These are phyloP conservation scores for Hetaerina titia DNA, from an alignment of 2,888 invertebrate species.

Conservation along the genomic window DNA sequence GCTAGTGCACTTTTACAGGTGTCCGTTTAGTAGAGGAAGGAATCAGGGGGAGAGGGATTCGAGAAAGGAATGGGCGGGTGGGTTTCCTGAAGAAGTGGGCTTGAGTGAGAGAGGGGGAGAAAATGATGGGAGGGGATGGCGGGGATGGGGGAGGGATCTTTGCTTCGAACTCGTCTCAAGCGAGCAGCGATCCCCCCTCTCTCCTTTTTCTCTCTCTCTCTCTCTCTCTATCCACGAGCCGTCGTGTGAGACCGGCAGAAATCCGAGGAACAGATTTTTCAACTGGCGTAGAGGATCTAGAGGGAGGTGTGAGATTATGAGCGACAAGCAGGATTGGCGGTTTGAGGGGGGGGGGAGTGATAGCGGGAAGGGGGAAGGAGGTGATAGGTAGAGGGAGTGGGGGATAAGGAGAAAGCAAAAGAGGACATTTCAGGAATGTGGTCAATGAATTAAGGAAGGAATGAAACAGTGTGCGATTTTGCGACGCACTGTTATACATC, in stretches of 20 bases:
- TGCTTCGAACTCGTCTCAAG: not conserved
- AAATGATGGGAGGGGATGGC: not conserved
- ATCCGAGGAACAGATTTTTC: not conserved
- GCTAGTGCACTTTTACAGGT: conserved; percentile 47
- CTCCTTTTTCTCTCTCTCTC: no score
- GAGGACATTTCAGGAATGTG: not conserved
- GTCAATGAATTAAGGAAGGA: not conserved
- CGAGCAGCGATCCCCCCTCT: no score
- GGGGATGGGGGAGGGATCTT: not conserved
- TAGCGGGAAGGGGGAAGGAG: not conserved
- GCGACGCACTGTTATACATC: not conserved
- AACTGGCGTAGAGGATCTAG: not conserved
- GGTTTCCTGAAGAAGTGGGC: not conserved
- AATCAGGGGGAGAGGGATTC: not conserved
- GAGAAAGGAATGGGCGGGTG: not conserved
- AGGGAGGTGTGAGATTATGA: not conserved
- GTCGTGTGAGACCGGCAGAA: not conserved
- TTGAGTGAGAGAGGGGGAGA: not conserved
- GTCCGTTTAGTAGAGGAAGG: not conserved
- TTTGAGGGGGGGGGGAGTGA: not conserved
- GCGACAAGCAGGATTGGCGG: not conserved
- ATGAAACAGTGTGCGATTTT: not conserved
- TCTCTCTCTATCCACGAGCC: no score
- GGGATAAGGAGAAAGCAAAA: not conserved
- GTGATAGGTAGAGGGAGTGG: not conserved